Percentiles rank a stretch among this genome's conserved stretches.
phyloP scores from a whole-genome alignment of 2,113 vertebrate genomes.

The Xenus cinereus region DNA sequence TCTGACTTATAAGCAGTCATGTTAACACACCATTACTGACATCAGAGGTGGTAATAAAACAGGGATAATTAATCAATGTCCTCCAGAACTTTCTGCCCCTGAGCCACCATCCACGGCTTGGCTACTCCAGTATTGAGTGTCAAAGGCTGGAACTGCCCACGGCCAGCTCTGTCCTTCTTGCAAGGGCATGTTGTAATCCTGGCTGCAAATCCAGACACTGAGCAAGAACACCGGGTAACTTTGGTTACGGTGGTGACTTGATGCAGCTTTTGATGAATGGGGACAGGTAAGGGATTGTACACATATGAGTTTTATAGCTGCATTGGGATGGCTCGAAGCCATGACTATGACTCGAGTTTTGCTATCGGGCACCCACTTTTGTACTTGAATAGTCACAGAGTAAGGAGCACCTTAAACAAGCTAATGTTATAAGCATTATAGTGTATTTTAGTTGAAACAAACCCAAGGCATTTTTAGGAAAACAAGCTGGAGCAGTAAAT shows the following conservation, averaged over 20 bases:
- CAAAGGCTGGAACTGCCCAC: not conserved
- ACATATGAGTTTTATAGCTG: not conserved
- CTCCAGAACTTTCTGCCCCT: not conserved
- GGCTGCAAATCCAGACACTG: not conserved
- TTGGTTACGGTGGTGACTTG: not conserved
- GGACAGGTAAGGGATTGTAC: not conserved
- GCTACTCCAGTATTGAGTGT: not conserved
- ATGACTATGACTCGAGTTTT: not conserved
- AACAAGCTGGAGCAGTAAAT: constrained; percentile 54
- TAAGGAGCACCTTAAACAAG: not conserved
- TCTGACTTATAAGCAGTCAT: not conserved
- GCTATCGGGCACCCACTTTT: not conserved
- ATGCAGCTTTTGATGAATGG: not conserved
- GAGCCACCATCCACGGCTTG: not conserved
- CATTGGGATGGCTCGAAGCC: not conserved
- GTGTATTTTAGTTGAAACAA: constrained; percentile 27
- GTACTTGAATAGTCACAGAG: not conserved
- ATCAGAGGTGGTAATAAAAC: not conserved
- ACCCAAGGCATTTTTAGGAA: constrained; percentile 26
- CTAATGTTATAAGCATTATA: not conserved
- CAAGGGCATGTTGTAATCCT: not conserved
- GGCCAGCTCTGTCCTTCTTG: not conserved
- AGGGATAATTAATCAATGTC: not conserved
- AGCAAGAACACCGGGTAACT: accelerated
- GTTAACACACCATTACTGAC: not conserved